Conservation (phyloP, 2,797 vertebrate species). For the Sebastes taczanowskii region DNA sequence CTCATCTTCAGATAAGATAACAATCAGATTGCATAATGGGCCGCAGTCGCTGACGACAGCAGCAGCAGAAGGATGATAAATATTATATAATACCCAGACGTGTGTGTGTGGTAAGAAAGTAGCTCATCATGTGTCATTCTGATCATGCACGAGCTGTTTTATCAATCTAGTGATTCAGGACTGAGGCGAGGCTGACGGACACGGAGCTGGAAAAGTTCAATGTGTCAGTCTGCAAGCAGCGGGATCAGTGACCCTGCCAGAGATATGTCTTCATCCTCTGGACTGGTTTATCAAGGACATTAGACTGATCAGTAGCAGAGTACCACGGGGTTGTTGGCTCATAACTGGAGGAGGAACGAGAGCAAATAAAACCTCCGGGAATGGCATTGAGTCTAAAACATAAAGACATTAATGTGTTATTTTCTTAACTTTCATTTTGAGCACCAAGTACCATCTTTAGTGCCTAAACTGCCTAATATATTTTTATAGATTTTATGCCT, state of each 20-base stretch:
- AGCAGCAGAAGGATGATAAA: slow-evolving; percentile 41
- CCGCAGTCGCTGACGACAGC: slow-evolving; percentile 36
- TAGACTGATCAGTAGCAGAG: not conserved
- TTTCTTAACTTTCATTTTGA: not conserved
- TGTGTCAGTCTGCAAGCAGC: slow-evolving; percentile 4
- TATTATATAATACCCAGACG: slow-evolving; percentile 32
- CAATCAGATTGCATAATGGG: slow-evolving; percentile 36
- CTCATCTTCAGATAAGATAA: slow-evolving; percentile 38
- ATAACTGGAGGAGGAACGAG: not conserved
- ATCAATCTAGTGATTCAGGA: slow-evolving; percentile 28
- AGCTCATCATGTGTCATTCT: slow-evolving; percentile 46
- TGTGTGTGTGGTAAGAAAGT: slow-evolving; percentile 33
- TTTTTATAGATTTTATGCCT: not conserved
- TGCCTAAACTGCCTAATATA: not conserved
- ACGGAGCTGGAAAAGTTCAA: slow-evolving; percentile 10
- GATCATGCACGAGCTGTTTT: slow-evolving; percentile 34
- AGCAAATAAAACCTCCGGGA: not conserved
- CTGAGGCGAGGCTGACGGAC: slow-evolving; percentile 36
- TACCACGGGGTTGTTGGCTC: not conserved
- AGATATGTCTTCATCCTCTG: slow-evolving; percentile 12
- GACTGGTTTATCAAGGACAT: slow-evolving; percentile 19
- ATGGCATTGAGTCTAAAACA: not conserved
- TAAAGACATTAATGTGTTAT: not conserved
- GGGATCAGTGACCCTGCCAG: slow-evolving; percentile 19
- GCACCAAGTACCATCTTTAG: not conserved